phyloP scores from a whole-genome alignment of 2,113 vertebrate species.

The zebrafish (Danio rerio) region DNA sequence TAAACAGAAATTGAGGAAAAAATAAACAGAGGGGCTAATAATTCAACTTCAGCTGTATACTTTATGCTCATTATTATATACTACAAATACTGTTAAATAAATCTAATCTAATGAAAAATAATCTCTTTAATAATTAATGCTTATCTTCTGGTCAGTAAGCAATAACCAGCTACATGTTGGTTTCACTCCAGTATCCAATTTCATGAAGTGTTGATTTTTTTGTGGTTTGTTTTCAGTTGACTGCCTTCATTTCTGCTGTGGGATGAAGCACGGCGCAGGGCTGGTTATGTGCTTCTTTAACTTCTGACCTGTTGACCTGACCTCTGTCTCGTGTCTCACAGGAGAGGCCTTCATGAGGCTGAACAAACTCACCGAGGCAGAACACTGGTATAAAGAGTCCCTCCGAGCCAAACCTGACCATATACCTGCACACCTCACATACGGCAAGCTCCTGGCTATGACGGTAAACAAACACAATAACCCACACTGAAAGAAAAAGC shows the following conservation, averaged over 20 bases:
- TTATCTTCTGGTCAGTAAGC: not conserved
- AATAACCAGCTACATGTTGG: not conserved
- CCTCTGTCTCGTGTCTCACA: constrained; percentile 66
- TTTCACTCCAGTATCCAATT: constrained; percentile 43
- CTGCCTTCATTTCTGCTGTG: constrained; percentile 17
- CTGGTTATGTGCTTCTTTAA: constrained; percentile 59
- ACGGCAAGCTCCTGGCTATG: constrained; percentile 91
- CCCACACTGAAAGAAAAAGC: not conserved
- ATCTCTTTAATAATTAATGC: not conserved
- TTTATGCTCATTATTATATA: not conserved
- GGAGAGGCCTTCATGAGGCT: constrained; percentile 95
- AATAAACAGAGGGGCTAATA: no score
- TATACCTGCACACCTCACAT: constrained; percentile 96
- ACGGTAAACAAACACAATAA: constrained; percentile 79
- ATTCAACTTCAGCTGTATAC: no score
- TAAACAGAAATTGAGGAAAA: no score
- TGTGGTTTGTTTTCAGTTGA: not conserved
- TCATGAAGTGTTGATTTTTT: constrained; percentile 25
- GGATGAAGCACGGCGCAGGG: constrained; percentile 55
- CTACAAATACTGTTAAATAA: not conserved
- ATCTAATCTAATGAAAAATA: not conserved
- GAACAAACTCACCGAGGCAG: constrained; percentile 89
- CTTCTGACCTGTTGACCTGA: constrained; percentile 60
- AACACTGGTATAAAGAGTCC: constrained; percentile 93
- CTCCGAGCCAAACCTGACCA: constrained; percentile 93